Evolutionary conservation across 2,888 invertebrate genomes (phyloP).

Genomic region (Azorinus chamasolen): DNA sequence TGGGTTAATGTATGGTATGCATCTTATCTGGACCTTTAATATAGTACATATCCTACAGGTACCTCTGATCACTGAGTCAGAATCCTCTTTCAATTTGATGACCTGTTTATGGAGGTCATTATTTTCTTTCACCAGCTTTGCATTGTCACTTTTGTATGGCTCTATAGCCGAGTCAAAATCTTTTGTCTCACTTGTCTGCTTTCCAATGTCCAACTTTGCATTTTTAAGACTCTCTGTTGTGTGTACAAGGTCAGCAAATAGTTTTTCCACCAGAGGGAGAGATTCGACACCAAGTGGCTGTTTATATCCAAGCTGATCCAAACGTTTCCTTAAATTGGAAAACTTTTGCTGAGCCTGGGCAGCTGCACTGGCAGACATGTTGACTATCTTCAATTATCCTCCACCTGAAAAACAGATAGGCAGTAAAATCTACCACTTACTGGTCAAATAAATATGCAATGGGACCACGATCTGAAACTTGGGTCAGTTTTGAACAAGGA

Average conservation of each 20-base stretch:
- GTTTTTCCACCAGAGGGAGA: constrained; percentile 92
- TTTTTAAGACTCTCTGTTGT: constrained; percentile 95
- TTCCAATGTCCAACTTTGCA: constrained; percentile 89
- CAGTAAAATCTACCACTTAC: too few species aligned
- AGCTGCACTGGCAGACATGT: constrained; percentile 36
- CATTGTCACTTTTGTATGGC: constrained; percentile 86
- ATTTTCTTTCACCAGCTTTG: constrained; percentile 86
- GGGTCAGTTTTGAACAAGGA: too few species aligned
- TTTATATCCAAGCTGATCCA: constrained; percentile 94
- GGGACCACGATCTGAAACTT: too few species aligned
- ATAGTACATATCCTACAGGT: too few species aligned
- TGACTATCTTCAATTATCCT: too few species aligned
- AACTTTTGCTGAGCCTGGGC: constrained; percentile 85
- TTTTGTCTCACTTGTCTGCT: constrained; percentile 69
- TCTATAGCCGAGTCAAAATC: constrained; percentile 81
- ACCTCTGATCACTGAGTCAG: constrained; percentile 83
- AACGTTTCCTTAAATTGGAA: constrained; percentile 89
- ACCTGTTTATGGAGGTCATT: constrained; percentile 85
- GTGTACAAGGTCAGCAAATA: constrained; percentile 93
- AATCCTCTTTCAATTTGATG: constrained; percentile 83
- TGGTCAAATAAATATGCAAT: too few species aligned
- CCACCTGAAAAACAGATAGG: too few species aligned
- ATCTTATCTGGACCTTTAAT: too few species aligned
- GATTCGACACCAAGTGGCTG: constrained; percentile 92
- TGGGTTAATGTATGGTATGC: too few species aligned